These are phyloP conservation scores for Cheilosia pagana DNA, from an alignment of 2,888 invertebrate species.

Conservation along the genomic window DNA sequence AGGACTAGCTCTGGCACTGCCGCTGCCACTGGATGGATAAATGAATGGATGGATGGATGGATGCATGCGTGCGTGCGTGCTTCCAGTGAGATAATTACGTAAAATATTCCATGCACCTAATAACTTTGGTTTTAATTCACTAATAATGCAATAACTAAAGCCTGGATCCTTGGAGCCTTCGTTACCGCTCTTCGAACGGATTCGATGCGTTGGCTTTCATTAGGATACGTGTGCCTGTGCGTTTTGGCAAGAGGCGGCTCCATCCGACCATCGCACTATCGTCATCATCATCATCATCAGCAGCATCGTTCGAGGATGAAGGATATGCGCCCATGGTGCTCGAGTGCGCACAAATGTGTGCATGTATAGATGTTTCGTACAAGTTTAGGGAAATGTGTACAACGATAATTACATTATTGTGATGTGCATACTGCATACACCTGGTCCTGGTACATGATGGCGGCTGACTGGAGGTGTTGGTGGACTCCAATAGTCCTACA, in stretches of 20 bases:
- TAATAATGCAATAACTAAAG: slow-evolving; percentile 75
- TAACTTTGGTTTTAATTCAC: slow-evolving; percentile 76
- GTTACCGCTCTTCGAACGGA: slow-evolving; percentile 43
- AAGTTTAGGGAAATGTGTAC: slow-evolving; percentile 74
- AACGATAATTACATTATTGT: slow-evolving; percentile 75
- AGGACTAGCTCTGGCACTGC: slow-evolving; percentile 4
- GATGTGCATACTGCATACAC: slow-evolving; percentile 51
- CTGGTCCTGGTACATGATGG: not conserved
- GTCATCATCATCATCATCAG: slow-evolving; percentile 6
- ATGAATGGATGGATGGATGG: slow-evolving; percentile 65
- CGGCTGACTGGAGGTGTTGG: not conserved
- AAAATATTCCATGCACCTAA: slow-evolving; percentile 75
- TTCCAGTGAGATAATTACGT: slow-evolving; percentile 75
- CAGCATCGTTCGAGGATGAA: slow-evolving; percentile 51
- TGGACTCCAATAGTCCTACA: slow-evolving; percentile 31
- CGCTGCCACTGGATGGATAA: slow-evolving; percentile 42
- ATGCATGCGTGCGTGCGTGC: slow-evolving; percentile 74
- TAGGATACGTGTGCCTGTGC: slow-evolving; percentile 48
- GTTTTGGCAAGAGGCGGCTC: slow-evolving; percentile 52
- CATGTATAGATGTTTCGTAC: slow-evolving; percentile 67
- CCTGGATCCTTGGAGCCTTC: slow-evolving; percentile 67
- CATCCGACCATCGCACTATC: slow-evolving; percentile 28
- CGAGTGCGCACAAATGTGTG: slow-evolving; percentile 67
- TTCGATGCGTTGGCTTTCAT: slow-evolving; percentile 57
- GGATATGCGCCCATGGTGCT: slow-evolving; percentile 49